phyloP scores from a whole-genome alignment of 1,140 invertebrate species.

The Scaptodrosophila lebanonensis region DNA sequence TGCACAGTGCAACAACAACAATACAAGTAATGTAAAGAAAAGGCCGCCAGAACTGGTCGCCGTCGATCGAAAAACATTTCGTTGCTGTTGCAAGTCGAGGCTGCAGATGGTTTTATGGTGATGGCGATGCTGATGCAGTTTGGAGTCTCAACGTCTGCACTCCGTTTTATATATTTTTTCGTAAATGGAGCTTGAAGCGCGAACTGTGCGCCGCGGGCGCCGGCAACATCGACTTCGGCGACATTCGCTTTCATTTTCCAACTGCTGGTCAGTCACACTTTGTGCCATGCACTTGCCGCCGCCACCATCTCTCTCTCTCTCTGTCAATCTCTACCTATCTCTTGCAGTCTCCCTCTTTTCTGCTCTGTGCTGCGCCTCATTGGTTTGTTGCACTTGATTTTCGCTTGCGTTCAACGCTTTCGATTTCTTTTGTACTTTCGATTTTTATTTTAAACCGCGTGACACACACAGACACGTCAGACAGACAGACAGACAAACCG shows the following conservation, averaged over 20 bases:
- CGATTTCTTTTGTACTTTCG: conserved; percentile 68
- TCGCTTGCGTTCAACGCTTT: conserved; percentile 45
- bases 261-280: conserved; percentile 58
- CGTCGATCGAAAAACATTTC: no score
- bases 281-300: conserved; percentile 32
- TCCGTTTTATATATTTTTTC: conserved; percentile 20
- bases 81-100: no score
- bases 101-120: no score
- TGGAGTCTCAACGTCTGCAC: conserved; percentile 4
- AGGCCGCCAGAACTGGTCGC: no score
- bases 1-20: no score
- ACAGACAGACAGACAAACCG: no score
- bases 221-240: conserved; percentile 36
- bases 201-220: conserved; percentile 62
- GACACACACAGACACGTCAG: no score
- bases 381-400: conserved; percentile 67
- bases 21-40: no score
- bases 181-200: conserved; percentile 67
- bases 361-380: conserved; percentile 41
- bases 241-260: conserved; percentile 68
- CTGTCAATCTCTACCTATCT: no score
- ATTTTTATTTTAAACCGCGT: no score
- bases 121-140: no score
- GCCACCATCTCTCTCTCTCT: background rate
- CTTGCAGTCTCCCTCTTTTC: no score